Evolutionary conservation across 2,888 invertebrate species (phyloP).

Genomic region (Sialis fuliginosa): DNA sequence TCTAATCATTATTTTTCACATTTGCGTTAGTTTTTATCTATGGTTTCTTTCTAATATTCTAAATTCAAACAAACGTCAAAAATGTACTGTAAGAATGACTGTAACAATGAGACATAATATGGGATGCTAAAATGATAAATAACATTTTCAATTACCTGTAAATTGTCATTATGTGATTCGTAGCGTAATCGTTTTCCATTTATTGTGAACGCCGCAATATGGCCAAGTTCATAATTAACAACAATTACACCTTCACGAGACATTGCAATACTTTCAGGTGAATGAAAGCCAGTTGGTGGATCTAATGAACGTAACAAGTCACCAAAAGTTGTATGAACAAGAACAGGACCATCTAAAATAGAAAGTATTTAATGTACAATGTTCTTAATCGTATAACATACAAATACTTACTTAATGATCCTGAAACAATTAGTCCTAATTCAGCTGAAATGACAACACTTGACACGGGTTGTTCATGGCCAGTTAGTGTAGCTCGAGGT

Average conservation of each 20-base stretch:
- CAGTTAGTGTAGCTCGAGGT: conserved; percentile 90
- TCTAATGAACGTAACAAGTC: conserved; percentile 86
- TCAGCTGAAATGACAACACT: conserved; percentile 96
- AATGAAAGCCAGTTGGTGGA: conserved; percentile 53
- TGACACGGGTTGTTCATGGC: conserved; percentile 91
- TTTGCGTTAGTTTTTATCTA: too few species aligned
- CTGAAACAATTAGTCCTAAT: conserved; percentile 91
- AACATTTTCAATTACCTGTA: conserved; percentile 46
- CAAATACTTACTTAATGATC: conserved; percentile 46
- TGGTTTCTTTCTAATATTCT: too few species aligned
- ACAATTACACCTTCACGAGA: conserved; percentile 93
- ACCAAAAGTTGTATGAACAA: conserved; percentile 96
- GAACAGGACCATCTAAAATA: conserved; percentile 73
- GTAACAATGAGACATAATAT: too few species aligned
- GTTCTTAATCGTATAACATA: background rate
- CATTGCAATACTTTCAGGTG: conserved; percentile 79
- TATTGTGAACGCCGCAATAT: conserved; percentile 85
- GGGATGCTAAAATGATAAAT: background rate
- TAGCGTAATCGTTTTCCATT: conserved; percentile 80
- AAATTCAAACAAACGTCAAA: too few species aligned
- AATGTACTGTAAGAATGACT: too few species aligned
- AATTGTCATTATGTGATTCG: conserved; percentile 86
- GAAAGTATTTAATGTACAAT: conserved; percentile 3
- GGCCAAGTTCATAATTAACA: conserved; percentile 81
- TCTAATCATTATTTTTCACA: too few species aligned